Evolutionary conservation across 2,888 invertebrate genomes (phyloP), one percentile per base, ranked within the genome.

Genomic region (Callinectes sapidus): DNA sequence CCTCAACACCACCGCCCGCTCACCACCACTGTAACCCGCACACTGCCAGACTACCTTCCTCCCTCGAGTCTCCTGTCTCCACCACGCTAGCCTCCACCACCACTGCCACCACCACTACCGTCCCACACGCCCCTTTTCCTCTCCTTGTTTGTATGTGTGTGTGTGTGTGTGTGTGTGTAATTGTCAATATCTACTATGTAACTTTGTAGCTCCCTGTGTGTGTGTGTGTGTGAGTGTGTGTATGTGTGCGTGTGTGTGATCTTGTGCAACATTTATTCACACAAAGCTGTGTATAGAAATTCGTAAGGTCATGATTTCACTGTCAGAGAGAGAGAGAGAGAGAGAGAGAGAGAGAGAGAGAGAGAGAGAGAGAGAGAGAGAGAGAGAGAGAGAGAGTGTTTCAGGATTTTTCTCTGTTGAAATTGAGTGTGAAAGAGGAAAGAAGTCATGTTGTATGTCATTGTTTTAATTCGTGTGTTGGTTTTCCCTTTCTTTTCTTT

Each of bases 281-380:
- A 61, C 61, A 61, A 23, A 18, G 61, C 23, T 61, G 23, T 61
- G 23, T 61, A 61, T 23, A 89, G 5, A 61, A 13, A 35, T 61
- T 55, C 1, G 13, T 42, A 2, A 32, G 48, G 16, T 42, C 39
- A 23, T 39, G 87, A 42, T 48, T 42, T 48, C 28, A 48, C 39
- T 48, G 48, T 13, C 23, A 88, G 54, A 48, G 42, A 54, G 42
- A 54, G 88, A 88, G 42, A 54, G 55, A 88, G 48, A 42, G 42
- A 32, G 55, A 32, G 54, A 54, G 32, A 42, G 32, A 32, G 88
- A 88, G 54, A 88, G 54, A 48, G 32, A 42, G 16, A 42, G 88
- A 88, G 32, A 32, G 55, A 71, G 71, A 71, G 28, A 71, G 71
- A 71, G 66, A 71, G 66, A 71, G n/a, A n/a, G n/a, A n/a, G n/a